Conservation (phyloP, 2,113 vertebrate genomes). For the Azemiops feae region DNA sequence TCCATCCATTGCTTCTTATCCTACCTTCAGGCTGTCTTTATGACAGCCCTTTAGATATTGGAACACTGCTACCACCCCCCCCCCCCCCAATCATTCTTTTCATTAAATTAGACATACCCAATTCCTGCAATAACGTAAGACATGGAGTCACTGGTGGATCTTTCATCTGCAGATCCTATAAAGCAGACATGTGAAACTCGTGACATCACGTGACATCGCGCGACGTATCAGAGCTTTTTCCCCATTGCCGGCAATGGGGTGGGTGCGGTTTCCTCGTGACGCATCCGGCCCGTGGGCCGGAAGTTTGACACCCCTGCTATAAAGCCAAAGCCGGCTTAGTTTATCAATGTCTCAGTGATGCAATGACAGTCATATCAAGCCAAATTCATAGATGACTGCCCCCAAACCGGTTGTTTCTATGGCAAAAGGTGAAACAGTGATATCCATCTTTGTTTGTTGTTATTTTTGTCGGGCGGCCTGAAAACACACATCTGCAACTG, state of each 20-base stretch:
- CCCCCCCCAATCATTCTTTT: not conserved
- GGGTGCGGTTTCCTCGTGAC: too few relatives aligned
- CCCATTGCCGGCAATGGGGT: too few relatives aligned
- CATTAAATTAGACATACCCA: not conserved
- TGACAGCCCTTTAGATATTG: not conserved
- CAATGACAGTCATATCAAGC: not conserved
- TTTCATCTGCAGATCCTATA: not conserved
- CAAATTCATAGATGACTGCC: not conserved
- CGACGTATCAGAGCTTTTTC: too few relatives aligned
- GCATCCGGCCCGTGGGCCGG: too few relatives aligned
- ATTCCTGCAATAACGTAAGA: not conserved
- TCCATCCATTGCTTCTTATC: not conserved
- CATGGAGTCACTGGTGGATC: not conserved
- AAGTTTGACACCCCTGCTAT: too few relatives aligned
- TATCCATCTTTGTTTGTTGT: not conserved
- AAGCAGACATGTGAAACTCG: not conserved
- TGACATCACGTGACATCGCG: too few relatives aligned
- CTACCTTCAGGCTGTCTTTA: not conserved
- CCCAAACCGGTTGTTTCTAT: not conserved
- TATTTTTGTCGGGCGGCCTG: not conserved
- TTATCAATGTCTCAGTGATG: not conserved
- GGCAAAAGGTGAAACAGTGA: not conserved
- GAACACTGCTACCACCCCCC: not conserved
- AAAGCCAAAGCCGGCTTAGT: not conserved
- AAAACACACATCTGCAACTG: not conserved